Evolutionary conservation across 92 coral and sea anemone species (phyloP).

Genomic region (Parazoanthus darwini): DNA sequence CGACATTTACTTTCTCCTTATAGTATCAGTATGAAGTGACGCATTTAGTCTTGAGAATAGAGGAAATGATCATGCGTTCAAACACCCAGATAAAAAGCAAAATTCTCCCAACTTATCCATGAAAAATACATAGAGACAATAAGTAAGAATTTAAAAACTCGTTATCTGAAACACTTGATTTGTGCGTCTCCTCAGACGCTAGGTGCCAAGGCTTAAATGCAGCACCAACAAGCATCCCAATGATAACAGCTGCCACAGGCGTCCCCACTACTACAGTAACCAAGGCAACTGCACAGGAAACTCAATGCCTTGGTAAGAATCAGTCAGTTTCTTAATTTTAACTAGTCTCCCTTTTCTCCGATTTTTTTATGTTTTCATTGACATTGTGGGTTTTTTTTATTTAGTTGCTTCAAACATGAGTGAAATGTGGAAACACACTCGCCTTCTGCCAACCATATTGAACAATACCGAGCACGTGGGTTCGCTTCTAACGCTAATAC

Average conservation of each 20-base stretch:
- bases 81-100: too few relatives aligned
- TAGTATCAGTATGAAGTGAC: too few relatives aligned
- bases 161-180: too few relatives aligned
- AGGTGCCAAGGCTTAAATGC: background rate
- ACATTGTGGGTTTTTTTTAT: background rate
- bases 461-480: slow-evolving; percentile 63
- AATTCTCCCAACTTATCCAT: too few relatives aligned
- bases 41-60: too few relatives aligned
- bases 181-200: background rate
- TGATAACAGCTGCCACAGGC: background rate
- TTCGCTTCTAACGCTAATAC: slow-evolving; percentile 43
- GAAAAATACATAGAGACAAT: too few relatives aligned
- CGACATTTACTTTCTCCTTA: too few relatives aligned
- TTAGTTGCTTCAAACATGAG: slow-evolving; percentile 37
- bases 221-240: background rate
- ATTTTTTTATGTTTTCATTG: background rate
- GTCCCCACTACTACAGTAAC: background rate
- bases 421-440: slow-evolving; percentile 51
- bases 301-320: slow-evolving; percentile 20
- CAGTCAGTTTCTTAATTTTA: background rate
- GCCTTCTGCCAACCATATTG: slow-evolving; percentile 56
- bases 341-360: background rate
- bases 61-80: too few relatives aligned
- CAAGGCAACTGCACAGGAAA: background rate
- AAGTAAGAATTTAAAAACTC: too few relatives aligned